A percentile compares a stretch with the other conserved stretches of the same genome.
Conservation (phyloP, 2,888 invertebrate species). For the Oligia latruncula region DNA sequence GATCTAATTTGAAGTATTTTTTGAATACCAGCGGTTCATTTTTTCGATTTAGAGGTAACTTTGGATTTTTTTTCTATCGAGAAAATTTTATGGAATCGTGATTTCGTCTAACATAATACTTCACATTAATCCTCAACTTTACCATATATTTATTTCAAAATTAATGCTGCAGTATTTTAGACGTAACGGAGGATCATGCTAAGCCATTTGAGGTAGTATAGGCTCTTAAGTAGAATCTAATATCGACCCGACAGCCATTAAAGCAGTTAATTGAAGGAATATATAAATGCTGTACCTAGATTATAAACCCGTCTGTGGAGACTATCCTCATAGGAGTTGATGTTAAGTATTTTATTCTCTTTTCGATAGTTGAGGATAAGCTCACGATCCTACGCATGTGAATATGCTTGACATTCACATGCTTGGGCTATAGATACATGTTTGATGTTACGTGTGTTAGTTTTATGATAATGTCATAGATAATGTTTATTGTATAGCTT, state of each 20-base stretch:
- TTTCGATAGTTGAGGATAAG: slow-evolving; percentile 25
- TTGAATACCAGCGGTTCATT: too few relatives aligned
- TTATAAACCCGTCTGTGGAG: slow-evolving; percentile 45
- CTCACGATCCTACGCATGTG: slow-evolving; percentile 4
- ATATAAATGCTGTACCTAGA: slow-evolving; percentile 25
- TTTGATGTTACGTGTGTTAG: slow-evolving; percentile 31
- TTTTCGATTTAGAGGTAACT: too few relatives aligned
- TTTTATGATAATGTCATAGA: slow-evolving; percentile 32
- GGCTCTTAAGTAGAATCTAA: slow-evolving; percentile 36
- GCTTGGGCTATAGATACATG: slow-evolving; percentile 1
- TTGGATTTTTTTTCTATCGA: too few relatives aligned
- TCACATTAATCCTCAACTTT: too few relatives aligned
- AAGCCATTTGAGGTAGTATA: too few relatives aligned
- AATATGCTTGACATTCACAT: slow-evolving; percentile 35
- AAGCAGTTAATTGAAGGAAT: slow-evolving; percentile 29
- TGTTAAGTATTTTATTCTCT: slow-evolving; percentile 34
- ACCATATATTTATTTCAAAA: too few relatives aligned
- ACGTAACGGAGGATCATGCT: too few relatives aligned
- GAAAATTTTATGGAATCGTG: too few relatives aligned
- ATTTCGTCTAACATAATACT: too few relatives aligned
- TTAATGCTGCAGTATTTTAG: too few relatives aligned
- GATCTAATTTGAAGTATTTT: too few relatives aligned
- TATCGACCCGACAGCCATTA: slow-evolving; percentile 8
- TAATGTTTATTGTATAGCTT: slow-evolving; percentile 21
- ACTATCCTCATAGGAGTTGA: slow-evolving; percentile 13